These are phyloP conservation scores for Gadopsis marmoratus DNA, from an alignment of 2,797 vertebrate genomes.

Conservation along the genomic window DNA sequence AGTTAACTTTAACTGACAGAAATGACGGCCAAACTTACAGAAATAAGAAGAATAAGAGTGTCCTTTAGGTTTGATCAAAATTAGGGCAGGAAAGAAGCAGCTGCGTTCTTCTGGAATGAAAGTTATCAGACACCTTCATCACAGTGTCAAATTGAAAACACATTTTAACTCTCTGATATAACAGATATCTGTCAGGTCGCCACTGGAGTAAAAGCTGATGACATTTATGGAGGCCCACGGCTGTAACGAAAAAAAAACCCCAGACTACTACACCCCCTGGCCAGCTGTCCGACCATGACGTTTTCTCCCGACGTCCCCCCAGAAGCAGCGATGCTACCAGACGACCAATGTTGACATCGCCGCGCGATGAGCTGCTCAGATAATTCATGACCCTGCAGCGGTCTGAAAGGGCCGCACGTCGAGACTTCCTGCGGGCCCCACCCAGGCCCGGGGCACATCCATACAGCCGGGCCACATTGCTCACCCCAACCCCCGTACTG, in stretches of 20 bases:
- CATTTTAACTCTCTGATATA: background rate
- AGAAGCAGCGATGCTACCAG: background rate
- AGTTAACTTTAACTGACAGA: background rate
- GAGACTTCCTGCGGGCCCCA: conserved; percentile 70
- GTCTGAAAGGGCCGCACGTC: conserved; percentile 29
- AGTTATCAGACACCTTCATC: background rate
- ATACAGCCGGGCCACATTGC: conserved; percentile 59
- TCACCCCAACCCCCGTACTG: conserved; percentile 57
- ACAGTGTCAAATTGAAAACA: background rate
- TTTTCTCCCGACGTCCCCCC: conserved; percentile 27
- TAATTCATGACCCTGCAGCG: conserved; percentile 50
- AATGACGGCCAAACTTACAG: background rate
- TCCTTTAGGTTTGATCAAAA: background rate
- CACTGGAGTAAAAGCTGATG: background rate
- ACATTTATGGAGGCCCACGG: background rate
- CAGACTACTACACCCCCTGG: conserved; percentile 16
- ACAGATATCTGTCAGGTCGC: background rate
- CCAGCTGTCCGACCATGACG: conserved; percentile 5
- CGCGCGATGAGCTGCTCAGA: conserved; percentile 33
- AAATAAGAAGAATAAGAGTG: background rate
- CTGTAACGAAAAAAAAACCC: conserved; percentile 6
- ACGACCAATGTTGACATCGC: conserved; percentile 56
- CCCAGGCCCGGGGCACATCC: conserved; percentile 75
- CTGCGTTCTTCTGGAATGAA: background rate
- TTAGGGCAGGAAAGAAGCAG: background rate